Conservation (phyloP, 2,113 vertebrate species). For the Petromus typicus region DNA sequence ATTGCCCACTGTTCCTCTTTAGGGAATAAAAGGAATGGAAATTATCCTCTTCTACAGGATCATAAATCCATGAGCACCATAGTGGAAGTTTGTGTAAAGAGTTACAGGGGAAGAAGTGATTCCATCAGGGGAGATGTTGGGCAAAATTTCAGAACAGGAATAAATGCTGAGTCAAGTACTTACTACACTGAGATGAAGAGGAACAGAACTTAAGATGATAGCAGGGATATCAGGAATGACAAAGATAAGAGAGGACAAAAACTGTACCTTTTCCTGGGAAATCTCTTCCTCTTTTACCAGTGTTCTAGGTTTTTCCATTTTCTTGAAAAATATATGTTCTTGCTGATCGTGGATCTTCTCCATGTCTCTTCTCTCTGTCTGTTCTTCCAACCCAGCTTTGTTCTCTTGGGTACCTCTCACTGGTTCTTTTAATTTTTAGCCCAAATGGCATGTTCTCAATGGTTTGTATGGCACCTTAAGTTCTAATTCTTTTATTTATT, state of each 20-base stretch:
- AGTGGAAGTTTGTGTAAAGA: not conserved
- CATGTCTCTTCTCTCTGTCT: not conserved
- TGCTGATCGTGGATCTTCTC: not conserved
- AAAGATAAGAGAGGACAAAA: not conserved
- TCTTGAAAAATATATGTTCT: too few species aligned
- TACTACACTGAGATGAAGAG: not conserved
- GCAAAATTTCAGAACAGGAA: not conserved
- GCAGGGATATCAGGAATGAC: not conserved
- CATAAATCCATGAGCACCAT: not conserved
- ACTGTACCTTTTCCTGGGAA: not conserved
- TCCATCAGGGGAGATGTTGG: not conserved
- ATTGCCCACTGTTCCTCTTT: not conserved
- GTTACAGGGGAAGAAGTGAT: not conserved
- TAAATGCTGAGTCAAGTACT: not conserved
- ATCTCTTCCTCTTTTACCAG: not conserved
- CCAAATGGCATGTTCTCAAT: not conserved
- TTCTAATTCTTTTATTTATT: not conserved
- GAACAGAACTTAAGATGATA: not conserved
- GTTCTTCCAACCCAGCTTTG: not conserved
- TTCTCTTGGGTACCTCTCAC: not conserved
- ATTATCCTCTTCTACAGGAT: not conserved
- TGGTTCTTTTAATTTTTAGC: conserved; percentile 11
- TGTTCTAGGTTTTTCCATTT: not conserved
- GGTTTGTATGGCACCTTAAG: not conserved
- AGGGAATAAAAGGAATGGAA: not conserved